Percentiles rank a stretch among this genome's conserved stretches.
Evolutionary conservation across 2,797 vertebrate genomes (phyloP).

Genomic region (Crotalus adamanteus): DNA sequence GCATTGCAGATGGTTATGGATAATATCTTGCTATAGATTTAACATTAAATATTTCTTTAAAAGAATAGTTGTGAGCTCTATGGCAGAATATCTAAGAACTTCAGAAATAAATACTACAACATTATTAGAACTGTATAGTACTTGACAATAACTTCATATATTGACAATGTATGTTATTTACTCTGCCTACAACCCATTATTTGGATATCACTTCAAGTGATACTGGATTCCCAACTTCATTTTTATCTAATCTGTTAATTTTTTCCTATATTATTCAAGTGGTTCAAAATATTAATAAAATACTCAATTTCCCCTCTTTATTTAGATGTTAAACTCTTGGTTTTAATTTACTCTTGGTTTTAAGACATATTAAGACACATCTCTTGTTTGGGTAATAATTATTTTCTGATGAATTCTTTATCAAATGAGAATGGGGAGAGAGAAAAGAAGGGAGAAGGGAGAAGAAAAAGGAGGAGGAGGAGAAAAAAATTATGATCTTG

Average conservation of each 20-base stretch:
- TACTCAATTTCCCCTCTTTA: not conserved
- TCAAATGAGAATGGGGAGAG: not conserved
- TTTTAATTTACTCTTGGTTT: not conserved
- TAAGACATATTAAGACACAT: not conserved
- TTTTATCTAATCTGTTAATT: not conserved
- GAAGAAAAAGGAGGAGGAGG: not conserved
- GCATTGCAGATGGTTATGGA: slow-evolving; percentile 58
- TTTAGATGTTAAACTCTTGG: not conserved
- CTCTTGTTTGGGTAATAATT: not conserved
- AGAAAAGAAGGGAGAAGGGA: not conserved
- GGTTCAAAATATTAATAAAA: not conserved
- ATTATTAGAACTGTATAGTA: not conserved
- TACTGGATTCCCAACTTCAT: not conserved
- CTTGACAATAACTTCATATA: not conserved
- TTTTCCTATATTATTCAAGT: not conserved
- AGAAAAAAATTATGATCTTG: not conserved
- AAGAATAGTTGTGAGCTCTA: slow-evolving; percentile 47
- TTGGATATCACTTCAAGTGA: not conserved
- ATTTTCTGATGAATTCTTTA: not conserved
- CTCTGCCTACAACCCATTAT: not conserved
- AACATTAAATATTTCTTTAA: slow-evolving; percentile 52
- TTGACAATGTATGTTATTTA: not conserved
- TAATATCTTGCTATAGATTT: slow-evolving; percentile 59
- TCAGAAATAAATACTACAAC: slow-evolving; percentile 43
- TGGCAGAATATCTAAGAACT: slow-evolving; percentile 48